A percentile compares a stretch with the other conserved stretches of the same genome.
These are phyloP conservation scores for Drosophila recens DNA, from an alignment of 2,888 invertebrate genomes.

Conservation along the genomic window DNA sequence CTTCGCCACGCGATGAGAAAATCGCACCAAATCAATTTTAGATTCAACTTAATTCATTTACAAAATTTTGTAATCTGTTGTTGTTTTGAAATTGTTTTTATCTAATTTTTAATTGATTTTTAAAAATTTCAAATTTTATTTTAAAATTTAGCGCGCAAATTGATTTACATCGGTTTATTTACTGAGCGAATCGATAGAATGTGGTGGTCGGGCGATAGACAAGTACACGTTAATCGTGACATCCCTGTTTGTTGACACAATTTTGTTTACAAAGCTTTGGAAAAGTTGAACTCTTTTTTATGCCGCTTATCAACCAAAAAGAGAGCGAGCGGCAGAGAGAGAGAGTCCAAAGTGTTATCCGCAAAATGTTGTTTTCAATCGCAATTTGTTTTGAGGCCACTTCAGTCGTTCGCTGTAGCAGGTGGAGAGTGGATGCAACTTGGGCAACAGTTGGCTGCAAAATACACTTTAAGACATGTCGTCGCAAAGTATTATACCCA, in stretches of 20 bases:
- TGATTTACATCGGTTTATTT: no score
- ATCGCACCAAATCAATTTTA: no score
- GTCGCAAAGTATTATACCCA: constrained; percentile 56
- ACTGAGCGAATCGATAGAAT: no score
- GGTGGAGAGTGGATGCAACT: constrained; percentile 17
- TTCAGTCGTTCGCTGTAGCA: constrained; percentile 30
- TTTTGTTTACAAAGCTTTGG: constrained; percentile 1
- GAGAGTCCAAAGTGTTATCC: constrained; percentile 18
- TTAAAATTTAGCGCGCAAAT: no score
- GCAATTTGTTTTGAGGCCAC: background rate
- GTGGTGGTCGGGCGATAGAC: background rate
- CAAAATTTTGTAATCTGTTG: no score
- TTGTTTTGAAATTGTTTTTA: no score
- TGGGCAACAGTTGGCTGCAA: background rate
- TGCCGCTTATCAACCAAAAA: background rate
- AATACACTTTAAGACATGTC: constrained; percentile 45
- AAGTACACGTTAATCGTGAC: background rate
- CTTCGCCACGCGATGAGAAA: no score
- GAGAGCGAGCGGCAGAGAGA: background rate
- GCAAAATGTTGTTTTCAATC: background rate
- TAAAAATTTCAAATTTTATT: no score
- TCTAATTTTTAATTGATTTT: no score
- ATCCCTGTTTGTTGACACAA: background rate
- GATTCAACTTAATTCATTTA: no score
- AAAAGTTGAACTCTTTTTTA: background rate